These are phyloP conservation scores for Nylanderia fulva DNA, from an alignment of 1,140 invertebrate species.

Conservation along the genomic window DNA sequence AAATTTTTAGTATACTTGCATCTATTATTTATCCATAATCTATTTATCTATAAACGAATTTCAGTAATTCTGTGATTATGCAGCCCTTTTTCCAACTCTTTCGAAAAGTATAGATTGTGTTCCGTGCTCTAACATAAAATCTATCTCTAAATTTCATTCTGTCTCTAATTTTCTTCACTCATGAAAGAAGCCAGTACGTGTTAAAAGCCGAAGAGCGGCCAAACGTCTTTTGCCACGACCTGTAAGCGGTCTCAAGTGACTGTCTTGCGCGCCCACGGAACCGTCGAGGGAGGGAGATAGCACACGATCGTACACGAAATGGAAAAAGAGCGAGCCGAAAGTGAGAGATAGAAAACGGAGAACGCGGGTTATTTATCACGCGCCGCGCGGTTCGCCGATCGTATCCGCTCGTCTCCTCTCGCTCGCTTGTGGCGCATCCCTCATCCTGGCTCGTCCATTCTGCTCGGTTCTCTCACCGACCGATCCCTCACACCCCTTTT, in stretches of 20 bases:
- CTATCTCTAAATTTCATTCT: not conserved
- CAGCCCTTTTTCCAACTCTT: too few species aligned
- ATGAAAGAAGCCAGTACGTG: too few species aligned
- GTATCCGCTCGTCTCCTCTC: conserved; percentile 72
- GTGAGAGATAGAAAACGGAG: conserved; percentile 59
- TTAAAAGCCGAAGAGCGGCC: conserved; percentile 37
- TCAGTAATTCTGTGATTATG: too few species aligned
- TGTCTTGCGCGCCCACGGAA: conserved; percentile 33
- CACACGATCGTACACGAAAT: conserved; percentile 46
- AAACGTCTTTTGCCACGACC: conserved; percentile 71
- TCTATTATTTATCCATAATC: too few species aligned
- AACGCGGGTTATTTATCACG: conserved; percentile 81
- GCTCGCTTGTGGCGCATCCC: not conserved
- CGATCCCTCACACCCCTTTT: conserved; percentile 50
- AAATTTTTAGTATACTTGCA: too few species aligned
- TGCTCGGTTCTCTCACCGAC: conserved; percentile 23
- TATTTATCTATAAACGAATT: too few species aligned
- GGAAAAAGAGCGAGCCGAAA: conserved; percentile 40
- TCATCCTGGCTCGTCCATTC: conserved; percentile 25
- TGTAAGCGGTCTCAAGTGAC: conserved; percentile 55
- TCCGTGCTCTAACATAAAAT: not conserved
- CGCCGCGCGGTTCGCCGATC: conserved; percentile 79
- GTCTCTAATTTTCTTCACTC: not conserved
- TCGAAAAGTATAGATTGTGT: not conserved
- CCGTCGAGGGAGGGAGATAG: conserved; percentile 43